Percentiles rank a stretch among this genome's conserved stretches.
Evolutionary conservation across 2,888 invertebrate genomes (phyloP).

Genomic region (Cheilosia vernalis): DNA sequence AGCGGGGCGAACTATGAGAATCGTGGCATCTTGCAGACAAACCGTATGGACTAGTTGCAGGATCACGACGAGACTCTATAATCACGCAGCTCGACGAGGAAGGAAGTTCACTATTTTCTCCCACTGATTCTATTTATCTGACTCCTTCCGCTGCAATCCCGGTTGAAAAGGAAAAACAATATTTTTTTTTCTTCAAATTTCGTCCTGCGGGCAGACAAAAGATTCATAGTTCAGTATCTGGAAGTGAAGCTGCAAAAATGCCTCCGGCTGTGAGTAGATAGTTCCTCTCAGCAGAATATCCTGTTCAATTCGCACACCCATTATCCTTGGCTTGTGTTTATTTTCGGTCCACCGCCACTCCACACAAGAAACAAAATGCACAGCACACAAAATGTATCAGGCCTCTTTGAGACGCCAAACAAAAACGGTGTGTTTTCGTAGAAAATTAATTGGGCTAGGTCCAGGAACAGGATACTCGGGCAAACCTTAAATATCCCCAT

Average conservation of each 20-base stretch:
- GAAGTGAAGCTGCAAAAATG: conserved; percentile 22
- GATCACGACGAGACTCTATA: conserved; percentile 61
- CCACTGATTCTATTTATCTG: conserved; percentile 47
- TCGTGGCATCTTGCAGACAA: conserved; percentile 53
- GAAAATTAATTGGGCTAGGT: conserved; percentile 71
- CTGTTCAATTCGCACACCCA: conserved; percentile 31
- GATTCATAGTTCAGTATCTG: conserved; percentile 36
- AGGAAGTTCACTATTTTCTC: conserved; percentile 25
- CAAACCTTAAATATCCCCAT: conserved; percentile 27
- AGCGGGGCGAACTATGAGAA: neutral
- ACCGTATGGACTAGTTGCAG: conserved; percentile 56
- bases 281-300: conserved; percentile 11
- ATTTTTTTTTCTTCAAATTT: conserved; percentile 17
- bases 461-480: conserved; percentile 34
- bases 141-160: conserved; percentile 64
- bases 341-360: neutral
- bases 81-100: conserved; percentile 61
- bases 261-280: conserved; percentile 23
- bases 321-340: conserved; percentile 22
- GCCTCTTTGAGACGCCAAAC: conserved; percentile 29
- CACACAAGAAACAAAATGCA: conserved; percentile 12
- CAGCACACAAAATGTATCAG: conserved; percentile 26
- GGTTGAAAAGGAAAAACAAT: conserved; percentile 6
- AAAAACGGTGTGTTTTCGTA: conserved; percentile 47
- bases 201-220: conserved; percentile 57